Evolutionary conservation across 2,888 invertebrate species (phyloP), one percentile per base, ranked within the genome.

Genomic region (Lepetodrilus schrolli): DNA sequence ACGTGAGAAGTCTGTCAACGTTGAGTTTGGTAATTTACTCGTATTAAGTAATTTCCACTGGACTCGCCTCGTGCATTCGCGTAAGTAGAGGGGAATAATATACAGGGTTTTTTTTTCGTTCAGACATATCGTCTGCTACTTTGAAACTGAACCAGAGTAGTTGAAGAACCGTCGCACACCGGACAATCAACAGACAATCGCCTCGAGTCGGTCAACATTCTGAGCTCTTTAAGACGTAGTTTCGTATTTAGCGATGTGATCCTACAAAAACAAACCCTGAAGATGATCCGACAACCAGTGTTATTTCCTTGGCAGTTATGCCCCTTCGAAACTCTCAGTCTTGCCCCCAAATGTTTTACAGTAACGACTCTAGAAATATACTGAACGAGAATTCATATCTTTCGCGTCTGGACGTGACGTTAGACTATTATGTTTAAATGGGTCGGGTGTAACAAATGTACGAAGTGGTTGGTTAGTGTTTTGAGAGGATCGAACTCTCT

Each of bases 241-340:
- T 51, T 51, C 34, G 30, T 58, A 34, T 30, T 58, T 58, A 34
- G 58, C 17, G 58, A 58, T 26, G n/a, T n/a, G 58, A 34, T 34
- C 34, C 58, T 58, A 34, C 13, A 58, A 30, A 58, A 51, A 51
- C 23, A 51, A 51, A n/a, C n/a, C n/a, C 23, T 51, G 51, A 51
- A 51, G 13, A 30, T 30, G 58, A 58, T 58, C 58, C 43, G 17
- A 1, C 43, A 4, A 8, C 13, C 43, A 43, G 4, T 43, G 13
- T 8, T 17, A 17, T 17, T 17, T 4, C 43, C 4, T 43, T 17
- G 17, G 43, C 43, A 43, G 43, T 43, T 43, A 43, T 10, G n/a
- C 17, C 43, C 43, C 43, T 4, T 43, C 4, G 13, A 17, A 43
- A 43, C 1, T 17, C 8, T 4, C 17, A 8, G 1, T 17, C 43